phyloP scores from a whole-genome alignment of 2,797 vertebrate genomes.

The Pampus argenteus region DNA sequence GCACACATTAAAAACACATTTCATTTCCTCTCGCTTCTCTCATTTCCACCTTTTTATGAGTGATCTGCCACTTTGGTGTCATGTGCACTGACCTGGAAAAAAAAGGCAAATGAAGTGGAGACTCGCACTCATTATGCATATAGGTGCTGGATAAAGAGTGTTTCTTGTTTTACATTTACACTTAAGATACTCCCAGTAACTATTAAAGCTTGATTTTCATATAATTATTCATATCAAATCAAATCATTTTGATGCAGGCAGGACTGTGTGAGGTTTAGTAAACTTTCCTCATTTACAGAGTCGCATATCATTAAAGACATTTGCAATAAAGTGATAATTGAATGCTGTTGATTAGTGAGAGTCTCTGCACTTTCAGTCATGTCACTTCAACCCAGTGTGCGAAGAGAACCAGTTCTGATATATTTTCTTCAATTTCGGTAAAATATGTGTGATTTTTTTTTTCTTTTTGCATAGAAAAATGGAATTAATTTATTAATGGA shows the following conservation, averaged over 20 bases:
- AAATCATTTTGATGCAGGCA: neutral
- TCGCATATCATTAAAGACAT: neutral
- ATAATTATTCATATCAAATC: neutral
- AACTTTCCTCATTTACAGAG: neutral
- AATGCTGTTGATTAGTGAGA: neutral
- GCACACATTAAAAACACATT: conserved; percentile 9
- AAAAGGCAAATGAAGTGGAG: conserved; percentile 36
- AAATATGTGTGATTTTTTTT: too few relatives aligned
- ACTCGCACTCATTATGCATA: conserved; percentile 20
- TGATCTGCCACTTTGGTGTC: conserved; percentile 32
- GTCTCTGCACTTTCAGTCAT: neutral
- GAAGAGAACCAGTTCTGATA: neutral
- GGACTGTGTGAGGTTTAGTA: neutral
- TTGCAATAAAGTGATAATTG: neutral
- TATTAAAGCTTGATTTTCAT: neutral
- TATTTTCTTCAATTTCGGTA: neutral
- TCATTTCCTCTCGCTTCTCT: neutral
- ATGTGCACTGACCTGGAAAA: conserved; percentile 34
- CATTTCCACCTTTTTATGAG: conserved; percentile 7
- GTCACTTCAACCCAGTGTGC: neutral
- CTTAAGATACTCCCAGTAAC: neutral
- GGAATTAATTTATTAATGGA: too few relatives aligned
- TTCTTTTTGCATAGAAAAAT: too few relatives aligned
- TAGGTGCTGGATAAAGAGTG: neutral
- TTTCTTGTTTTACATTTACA: neutral